Evolutionary conservation across 2,888 invertebrate species (phyloP), one percentile per base, ranked within the genome.

Genomic region (Smittia aterrima): DNA sequence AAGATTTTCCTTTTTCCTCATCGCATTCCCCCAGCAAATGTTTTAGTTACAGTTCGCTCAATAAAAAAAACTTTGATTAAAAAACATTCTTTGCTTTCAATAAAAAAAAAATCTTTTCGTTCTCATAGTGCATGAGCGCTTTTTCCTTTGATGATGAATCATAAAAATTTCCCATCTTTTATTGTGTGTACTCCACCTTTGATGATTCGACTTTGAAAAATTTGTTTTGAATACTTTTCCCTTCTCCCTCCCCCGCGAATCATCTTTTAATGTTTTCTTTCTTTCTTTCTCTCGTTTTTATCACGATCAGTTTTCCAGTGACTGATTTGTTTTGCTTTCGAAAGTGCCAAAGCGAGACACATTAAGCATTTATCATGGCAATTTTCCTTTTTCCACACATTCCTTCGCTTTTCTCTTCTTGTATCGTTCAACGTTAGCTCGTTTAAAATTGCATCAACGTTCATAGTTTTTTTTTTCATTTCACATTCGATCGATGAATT

Each of bases 311-410:
- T 53, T 54, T 54, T 54, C n/a, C 70, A 18, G 11, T 68, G 58
- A 70, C 24, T 66, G 27, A 72, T 72, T 62, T 72, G 62, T 72
- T 72, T 72, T 72, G 38, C 62, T 72, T 72, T 54, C 72, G n/a
- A 72, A 72, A 72, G 62, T 72, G 72, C 72, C 32, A 25, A 27
- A 58, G 24, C 32, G 58, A 71, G 27, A 58, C 24, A 58, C 54
- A 54, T 71, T 71, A 71, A 54, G 71, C 71, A 71, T 71, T 71
- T 71, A 71, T 71, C 71, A 71, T 71, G 71, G 71, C 71, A 71
- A 71, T 71, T 71, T 71, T 71, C 71, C 32, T 54, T 47, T 47
- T 47, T 47, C 47, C 47, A 47, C 47, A 16, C 47, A 47, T 71
- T 38, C 58, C 38, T 58, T 58, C 53, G n/a, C 53, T 20, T 18